Conservation (phyloP, 2,797 vertebrate species). For the Xyrichtys novacula region DNA sequence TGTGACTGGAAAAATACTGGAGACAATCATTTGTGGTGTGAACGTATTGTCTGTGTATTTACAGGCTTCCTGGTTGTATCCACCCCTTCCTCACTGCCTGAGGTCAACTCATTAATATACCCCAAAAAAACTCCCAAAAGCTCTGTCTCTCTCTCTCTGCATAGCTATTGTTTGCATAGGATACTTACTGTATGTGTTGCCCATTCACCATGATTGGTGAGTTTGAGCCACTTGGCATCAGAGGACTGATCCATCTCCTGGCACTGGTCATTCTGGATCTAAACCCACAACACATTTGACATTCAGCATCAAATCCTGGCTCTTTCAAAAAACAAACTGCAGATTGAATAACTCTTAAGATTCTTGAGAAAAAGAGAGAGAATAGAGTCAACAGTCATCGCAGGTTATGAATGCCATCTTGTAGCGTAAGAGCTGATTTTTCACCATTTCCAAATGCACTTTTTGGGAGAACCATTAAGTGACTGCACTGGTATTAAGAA, state of each 20-base stretch:
- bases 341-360: too few species aligned
- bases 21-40: conserved; percentile 7
- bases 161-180: neutral
- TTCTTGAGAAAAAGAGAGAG: too few species aligned
- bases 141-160: conserved; percentile 1
- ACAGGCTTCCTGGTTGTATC: conserved; percentile 37
- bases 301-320: neutral
- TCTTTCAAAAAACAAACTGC: neutral
- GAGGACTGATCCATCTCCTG: conserved; percentile 93
- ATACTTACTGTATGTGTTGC: conserved; percentile 87
- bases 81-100: conserved; percentile 3
- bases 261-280: conserved; percentile 99
- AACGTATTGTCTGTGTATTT: neutral
- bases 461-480: too few species aligned
- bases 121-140: conserved; percentile 17
- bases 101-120: conserved; percentile 30
- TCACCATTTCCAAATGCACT: too few species aligned
- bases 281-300: conserved; percentile 40
- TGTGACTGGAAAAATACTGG: conserved; percentile 41
- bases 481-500: too few species aligned
- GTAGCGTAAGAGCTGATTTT: too few species aligned
- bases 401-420: too few species aligned
- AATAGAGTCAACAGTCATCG: too few species aligned
- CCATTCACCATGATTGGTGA: conserved; percentile 94
- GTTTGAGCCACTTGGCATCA: conserved; percentile 93